These are phyloP conservation scores for Rhopalosiphum maidis DNA, from an alignment of 1,140 invertebrate genomes.

Conservation along the genomic window DNA sequence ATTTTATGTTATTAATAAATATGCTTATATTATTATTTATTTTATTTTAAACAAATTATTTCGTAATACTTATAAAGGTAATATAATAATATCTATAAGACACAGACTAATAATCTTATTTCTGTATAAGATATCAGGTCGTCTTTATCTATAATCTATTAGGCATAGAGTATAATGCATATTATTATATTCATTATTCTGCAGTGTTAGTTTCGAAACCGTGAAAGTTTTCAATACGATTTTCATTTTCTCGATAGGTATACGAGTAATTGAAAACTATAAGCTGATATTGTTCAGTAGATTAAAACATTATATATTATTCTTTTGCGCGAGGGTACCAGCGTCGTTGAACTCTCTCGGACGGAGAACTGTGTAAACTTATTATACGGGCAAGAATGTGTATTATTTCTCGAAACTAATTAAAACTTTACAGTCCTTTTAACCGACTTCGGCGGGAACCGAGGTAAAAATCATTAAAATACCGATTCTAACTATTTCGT, in stretches of 20 bases:
- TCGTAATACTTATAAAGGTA: background rate
- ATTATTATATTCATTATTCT: background rate
- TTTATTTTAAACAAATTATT: background rate
- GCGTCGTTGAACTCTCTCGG: background rate
- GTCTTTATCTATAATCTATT: background rate
- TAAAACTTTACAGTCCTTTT: conserved; percentile 47
- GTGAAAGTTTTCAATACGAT: background rate
- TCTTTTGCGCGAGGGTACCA: background rate
- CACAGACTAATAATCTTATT: background rate
- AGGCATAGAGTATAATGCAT: background rate
- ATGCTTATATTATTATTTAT: background rate
- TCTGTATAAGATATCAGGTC: background rate
- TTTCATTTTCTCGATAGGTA: background rate
- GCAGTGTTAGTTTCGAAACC: background rate
- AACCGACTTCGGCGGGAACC: background rate
- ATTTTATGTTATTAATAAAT: no score
- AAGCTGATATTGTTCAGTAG: background rate
- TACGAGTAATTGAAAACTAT: conserved; percentile 7
- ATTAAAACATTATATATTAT: background rate
- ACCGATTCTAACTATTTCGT: background rate
- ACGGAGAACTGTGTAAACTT: background rate
- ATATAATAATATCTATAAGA: background rate
- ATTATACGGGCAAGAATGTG: conserved; percentile 17
- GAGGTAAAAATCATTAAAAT: conserved; percentile 42
- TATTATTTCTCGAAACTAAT: conserved; percentile 34